Percentiles rank a stretch among this genome's conserved stretches.
Conservation (phyloP, 2,113 vertebrate genomes). For the Circaetus gallicus region DNA sequence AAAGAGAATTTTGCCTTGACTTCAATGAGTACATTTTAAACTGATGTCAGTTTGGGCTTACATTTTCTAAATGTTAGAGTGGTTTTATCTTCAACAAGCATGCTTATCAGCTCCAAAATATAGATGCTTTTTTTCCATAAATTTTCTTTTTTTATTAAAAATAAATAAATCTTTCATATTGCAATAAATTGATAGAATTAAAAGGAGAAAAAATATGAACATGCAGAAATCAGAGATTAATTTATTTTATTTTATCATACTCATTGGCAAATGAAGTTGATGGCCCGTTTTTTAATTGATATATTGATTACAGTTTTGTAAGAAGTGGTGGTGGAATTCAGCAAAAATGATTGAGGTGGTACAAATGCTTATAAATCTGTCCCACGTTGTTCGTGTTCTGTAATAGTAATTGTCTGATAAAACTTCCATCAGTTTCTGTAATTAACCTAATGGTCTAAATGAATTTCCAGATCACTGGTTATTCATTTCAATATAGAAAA, state of each 20-base stretch:
- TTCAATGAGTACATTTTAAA: neutral
- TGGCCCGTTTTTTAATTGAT: conserved; percentile 61
- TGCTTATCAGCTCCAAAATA: neutral
- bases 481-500: conserved; percentile 63
- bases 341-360: conserved; percentile 65
- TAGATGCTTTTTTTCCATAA: neutral
- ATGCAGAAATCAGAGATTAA: neutral
- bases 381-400: conserved; percentile 47
- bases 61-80: neutral
- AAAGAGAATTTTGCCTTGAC: neutral
- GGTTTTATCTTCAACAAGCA: neutral
- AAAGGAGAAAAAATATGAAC: neutral
- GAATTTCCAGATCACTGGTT: conserved; percentile 76
- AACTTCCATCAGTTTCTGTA: conserved; percentile 74
- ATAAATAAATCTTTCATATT: neutral
- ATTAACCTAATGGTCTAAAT: conserved; percentile 77
- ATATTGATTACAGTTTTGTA: conserved; percentile 60
- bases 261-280: conserved; percentile 50
- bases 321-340: conserved; percentile 37
- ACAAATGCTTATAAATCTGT: conserved; percentile 70
- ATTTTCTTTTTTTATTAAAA: neutral
- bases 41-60: neutral
- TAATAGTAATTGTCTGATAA: conserved; percentile 73
- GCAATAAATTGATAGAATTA: neutral
- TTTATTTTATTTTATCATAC: neutral